Percentiles rank a stretch among this genome's conserved stretches.
These are phyloP conservation scores for Protobothrops mucrosquamatus DNA, from an alignment of 2,113 vertebrate species.

Conservation along the genomic window DNA sequence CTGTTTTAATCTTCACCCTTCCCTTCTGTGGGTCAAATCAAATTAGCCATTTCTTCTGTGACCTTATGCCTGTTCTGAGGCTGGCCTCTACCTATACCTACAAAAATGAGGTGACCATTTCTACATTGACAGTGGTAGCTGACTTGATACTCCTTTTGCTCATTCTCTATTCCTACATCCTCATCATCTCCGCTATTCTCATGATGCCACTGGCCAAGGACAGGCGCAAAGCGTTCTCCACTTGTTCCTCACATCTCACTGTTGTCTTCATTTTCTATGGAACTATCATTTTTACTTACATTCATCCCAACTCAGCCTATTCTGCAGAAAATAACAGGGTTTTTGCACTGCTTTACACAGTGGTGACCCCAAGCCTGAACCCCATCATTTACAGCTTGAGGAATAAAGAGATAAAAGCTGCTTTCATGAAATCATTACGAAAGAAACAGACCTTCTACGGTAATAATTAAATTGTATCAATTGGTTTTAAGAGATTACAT, in stretches of 20 bases:
- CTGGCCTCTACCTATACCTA: background rate
- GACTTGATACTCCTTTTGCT: background rate
- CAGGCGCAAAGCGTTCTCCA: background rate
- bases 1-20: slow-evolving; percentile 37
- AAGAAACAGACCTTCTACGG: background rate
- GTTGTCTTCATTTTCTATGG: background rate
- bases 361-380: background rate
- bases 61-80: background rate
- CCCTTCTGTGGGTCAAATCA: slow-evolving; percentile 29
- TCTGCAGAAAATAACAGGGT: background rate
- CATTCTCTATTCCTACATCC: background rate
- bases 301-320: background rate
- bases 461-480: background rate
- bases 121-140: slow-evolving; percentile 3
- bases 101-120: slow-evolving; percentile 28
- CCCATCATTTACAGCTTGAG: no score
- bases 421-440: background rate
- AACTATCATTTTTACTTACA: background rate
- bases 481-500: no score
- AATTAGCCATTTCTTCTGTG: background rate
- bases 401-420: background rate
- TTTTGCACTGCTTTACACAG: background rate
- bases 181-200: background rate
- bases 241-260: background rate
- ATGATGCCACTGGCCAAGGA: background rate